These are phyloP conservation scores for Drosophila sucinea DNA, from an alignment of 1,140 invertebrate species.

Conservation along the genomic window DNA sequence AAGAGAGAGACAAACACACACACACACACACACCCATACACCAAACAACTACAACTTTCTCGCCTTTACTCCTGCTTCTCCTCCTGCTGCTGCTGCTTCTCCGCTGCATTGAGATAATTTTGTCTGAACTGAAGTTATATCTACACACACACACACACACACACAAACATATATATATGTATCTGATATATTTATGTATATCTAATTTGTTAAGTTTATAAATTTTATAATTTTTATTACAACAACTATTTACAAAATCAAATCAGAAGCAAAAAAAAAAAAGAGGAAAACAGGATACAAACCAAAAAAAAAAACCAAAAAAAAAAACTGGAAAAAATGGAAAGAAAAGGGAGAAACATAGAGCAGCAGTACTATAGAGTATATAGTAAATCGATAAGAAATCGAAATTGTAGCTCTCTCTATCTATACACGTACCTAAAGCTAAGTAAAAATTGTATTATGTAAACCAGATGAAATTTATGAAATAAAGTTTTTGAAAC, in stretches of 20 bases:
- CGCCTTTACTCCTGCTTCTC: not conserved
- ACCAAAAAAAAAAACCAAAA: not conserved
- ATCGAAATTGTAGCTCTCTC: conserved; percentile 32
- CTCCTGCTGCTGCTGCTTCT: not conserved
- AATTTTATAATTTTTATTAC: conserved; percentile 64
- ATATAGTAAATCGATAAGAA: not conserved
- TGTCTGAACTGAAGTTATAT: conserved; percentile 35
- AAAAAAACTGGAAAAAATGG: not conserved
- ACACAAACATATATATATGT: conserved; percentile 36
- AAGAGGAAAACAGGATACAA: conserved; percentile 27
- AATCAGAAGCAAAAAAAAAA: conserved; percentile 8
- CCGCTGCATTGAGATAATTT: conserved; percentile 3
- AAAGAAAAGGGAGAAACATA: conserved; percentile 27
- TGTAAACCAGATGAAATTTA: conserved; percentile 61
- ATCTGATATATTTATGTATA: conserved; percentile 42
- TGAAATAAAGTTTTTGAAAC: conserved; percentile 70
- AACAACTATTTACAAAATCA: conserved; percentile 53
- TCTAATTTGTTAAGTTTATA: conserved; percentile 72
- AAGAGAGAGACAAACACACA: not conserved
- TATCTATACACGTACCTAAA: conserved; percentile 61
- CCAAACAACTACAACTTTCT: no score
- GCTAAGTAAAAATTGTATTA: conserved; percentile 64
- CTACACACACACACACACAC: conserved; percentile 19
- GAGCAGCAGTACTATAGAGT: not conserved
- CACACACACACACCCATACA: no score